Evolutionary conservation across 2,113 vertebrate species (phyloP), one percentile per base, ranked within the genome.

Genomic region (Halichoerus grypus): DNA sequence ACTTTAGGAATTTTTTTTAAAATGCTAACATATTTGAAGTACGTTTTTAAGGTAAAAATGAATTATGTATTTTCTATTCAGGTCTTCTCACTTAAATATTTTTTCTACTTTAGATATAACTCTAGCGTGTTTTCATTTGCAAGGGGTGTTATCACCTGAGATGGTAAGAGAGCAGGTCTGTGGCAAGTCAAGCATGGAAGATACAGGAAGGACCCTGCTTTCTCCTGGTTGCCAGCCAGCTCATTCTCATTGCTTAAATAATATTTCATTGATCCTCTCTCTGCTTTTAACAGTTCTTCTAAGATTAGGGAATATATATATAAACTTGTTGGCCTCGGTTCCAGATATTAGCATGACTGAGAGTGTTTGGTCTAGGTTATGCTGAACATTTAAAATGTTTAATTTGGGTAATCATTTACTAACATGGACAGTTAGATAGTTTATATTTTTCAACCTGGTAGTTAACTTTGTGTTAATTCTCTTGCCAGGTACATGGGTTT

Each of bases 401-500:
- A 26, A 83, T 91, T 65, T 84, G n/a, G 31, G 3, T 90, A 42
- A 91, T 92, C 72, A 92, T 26, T 97, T 88, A 49, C 33, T 53
- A 71, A 71, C 24, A 74, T 55, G 31, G 15, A 26, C 46, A 83
- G 31, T 77, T 94, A 65, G 39, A 39, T 88, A 61, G 57, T 89
- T 89, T 69, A 14, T 65, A 21, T 93, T 97, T 96, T 74, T 96
- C 59, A 90, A 0, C 33, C 42, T 71, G 14, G 14, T 57, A 49
- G 28, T 72, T 92, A 91, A 22, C 24, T 94, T 95, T 69, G 39
- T 89, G 24, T 87, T 95, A 63, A 92, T 93, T 97, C 55, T 88
- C 1, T 92, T 96, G 31, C 46, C 18, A 81, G 26, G 63, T 46
- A 31, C 33, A 26, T 83, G 24, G 13, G 85, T 88, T 91, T 94